Conservation (phyloP, 2,797 vertebrate genomes). For the Microctenopoma steveboyesi region DNA sequence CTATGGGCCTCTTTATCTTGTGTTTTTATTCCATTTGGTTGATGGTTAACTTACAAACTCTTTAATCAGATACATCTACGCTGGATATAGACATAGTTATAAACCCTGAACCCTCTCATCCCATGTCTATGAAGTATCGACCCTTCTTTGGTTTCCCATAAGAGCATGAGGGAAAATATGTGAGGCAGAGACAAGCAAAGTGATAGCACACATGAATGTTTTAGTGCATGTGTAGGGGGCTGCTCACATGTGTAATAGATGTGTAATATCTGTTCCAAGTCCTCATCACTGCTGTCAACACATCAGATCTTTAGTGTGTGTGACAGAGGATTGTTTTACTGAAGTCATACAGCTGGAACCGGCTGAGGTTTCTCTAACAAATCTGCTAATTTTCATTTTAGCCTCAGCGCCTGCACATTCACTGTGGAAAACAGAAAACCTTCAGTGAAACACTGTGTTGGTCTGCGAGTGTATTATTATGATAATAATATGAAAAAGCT, state of each 20-base stretch:
- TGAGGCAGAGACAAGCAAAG: slow-evolving; percentile 14
- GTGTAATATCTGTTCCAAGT: slow-evolving; percentile 68
- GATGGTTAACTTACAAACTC: not conserved
- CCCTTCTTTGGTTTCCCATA: not conserved
- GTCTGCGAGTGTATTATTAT: too few species aligned
- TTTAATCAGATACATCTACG: slow-evolving; percentile 17
- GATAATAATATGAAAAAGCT: too few species aligned
- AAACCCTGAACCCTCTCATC: not conserved
- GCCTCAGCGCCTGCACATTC: slow-evolving; percentile 47
- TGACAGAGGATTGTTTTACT: slow-evolving; percentile 76
- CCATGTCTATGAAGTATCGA: not conserved
- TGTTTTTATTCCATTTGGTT: too few species aligned
- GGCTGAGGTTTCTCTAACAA: slow-evolving; percentile 49
- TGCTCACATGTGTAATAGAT: slow-evolving; percentile 72
- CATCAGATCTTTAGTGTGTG: slow-evolving; percentile 59
- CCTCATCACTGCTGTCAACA: slow-evolving; percentile 77
- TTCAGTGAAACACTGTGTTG: not conserved
- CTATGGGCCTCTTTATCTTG: too few species aligned
- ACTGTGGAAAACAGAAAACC: slow-evolving; percentile 43
- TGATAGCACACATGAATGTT: slow-evolving; percentile 37
- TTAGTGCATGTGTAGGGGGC: slow-evolving; percentile 33
- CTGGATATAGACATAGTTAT: not conserved
- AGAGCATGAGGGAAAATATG: slow-evolving; percentile 8
- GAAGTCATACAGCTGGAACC: slow-evolving; percentile 74
- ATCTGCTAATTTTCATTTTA: slow-evolving; percentile 69